Base-by-base conservation (phyloP, 2,888 invertebrate genomes). In the Odontocolon sp. region DNA sequence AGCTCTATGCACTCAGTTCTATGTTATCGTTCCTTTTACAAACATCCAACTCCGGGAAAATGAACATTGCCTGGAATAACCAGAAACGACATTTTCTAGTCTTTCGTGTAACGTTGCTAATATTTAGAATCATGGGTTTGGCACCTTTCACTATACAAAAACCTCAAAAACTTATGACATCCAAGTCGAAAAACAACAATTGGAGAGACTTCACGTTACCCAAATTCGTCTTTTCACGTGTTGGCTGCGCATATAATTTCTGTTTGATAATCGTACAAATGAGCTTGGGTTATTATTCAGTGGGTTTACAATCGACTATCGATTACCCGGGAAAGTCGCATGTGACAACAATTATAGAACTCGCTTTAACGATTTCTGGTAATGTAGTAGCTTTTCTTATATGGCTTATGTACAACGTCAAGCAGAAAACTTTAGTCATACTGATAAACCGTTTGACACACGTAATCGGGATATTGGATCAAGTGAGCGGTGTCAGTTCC, bases 221-320 rank as follows among this genome's bases (percentile, higher is more conserved):
- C 2, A 9, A 21, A 40, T 79, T 82, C 31, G 45, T 33, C 1
- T 11, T 18, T 3, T 77, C 74, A 0, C 45, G 64, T 57, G 1
- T 63, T 0, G 78, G 77, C 1, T 42, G 50, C 2, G 0, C 59
- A 18, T 84, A 83, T 33, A 83, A 82, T n/a, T 8, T 71, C 3
- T 2, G 26, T n/a, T 6, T 79, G 0, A 23, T 78, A 2, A 38
- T 59, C 11, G 59, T 38, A 9, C 57, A 57, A n/a, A 16, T 47
- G 2, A 9, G 33, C 3, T 9, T 76, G 6, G 28, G 78, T 6
- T 78, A 14, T 14, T 0, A 66, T 0, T 57, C 66, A 2, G 6
- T 80, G 5, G 69, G 71, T 0, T 2, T 0, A 3, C 11, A 26
- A 2, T 2, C 45, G 3, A 0, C 8, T 0, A 0, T 3, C 2